phyloP scores from a whole-genome alignment of 1,140 invertebrate species.

The Leptoteleia sp. region DNA sequence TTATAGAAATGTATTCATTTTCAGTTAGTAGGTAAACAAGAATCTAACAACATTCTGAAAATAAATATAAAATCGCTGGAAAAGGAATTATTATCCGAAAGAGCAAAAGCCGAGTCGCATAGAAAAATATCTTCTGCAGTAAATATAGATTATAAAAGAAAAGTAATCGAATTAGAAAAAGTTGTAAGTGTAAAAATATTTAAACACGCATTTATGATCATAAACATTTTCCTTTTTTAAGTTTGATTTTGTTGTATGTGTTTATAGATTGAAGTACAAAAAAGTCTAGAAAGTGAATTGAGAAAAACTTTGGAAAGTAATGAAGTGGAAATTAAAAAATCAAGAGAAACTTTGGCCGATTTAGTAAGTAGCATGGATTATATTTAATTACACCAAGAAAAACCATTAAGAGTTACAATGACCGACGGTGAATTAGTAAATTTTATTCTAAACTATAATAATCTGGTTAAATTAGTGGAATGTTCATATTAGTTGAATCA shows the following conservation, averaged over 20 bases:
- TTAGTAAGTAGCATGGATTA: constrained; percentile 72
- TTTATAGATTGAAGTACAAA: constrained; percentile 70
- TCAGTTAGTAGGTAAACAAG: constrained; percentile 70
- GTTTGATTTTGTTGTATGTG: not conserved
- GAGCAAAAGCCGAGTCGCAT: constrained; percentile 65
- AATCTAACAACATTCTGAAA: constrained; percentile 69
- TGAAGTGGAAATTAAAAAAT: constrained; percentile 69
- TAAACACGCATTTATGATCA: not conserved
- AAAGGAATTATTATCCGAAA: constrained; percentile 63
- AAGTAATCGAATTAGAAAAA: constrained; percentile 72
- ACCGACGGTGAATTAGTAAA: too few relatives aligned
- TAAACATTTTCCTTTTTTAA: too few relatives aligned
- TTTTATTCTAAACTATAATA: too few relatives aligned
- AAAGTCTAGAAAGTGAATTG: constrained; percentile 66
- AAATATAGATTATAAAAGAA: constrained; percentile 68
- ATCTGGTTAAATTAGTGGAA: too few relatives aligned
- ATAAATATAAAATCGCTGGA: constrained; percentile 69
- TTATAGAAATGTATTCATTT: constrained; percentile 19
- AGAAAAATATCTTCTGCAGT: constrained; percentile 60
- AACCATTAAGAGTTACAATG: too few relatives aligned
- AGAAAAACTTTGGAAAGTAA: constrained; percentile 63
- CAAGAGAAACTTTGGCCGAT: constrained; percentile 59
- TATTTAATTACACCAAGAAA: too few relatives aligned
- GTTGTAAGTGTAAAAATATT: constrained; percentile 57
- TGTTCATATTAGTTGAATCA: too few relatives aligned